These are phyloP conservation scores for Nipponia nippon DNA, from an alignment of 2,113 vertebrate genomes.

Conservation along the genomic window DNA sequence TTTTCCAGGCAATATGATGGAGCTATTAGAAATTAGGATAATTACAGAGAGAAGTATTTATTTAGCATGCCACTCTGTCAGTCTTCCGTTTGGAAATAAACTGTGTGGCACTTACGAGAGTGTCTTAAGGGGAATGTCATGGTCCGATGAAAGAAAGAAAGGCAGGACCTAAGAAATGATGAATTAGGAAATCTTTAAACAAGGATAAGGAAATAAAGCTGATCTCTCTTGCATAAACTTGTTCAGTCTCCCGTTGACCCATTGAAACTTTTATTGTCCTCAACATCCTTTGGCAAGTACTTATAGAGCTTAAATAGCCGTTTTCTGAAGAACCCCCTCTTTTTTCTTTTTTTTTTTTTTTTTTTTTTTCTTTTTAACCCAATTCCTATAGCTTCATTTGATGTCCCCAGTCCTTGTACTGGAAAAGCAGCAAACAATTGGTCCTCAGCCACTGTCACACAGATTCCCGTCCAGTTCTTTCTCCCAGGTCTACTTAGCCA, in stretches of 20 bases:
- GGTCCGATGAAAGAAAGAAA: neutral
- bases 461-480: neutral
- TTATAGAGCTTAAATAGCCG: neutral
- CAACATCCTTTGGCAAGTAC: neutral
- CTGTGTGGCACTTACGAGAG: neutral
- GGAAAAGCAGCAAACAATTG: neutral
- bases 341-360: neutral
- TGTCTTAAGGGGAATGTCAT: neutral
- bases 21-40: neutral
- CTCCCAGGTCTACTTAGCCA: neutral
- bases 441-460: neutral
- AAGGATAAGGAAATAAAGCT: conserved; percentile 24
- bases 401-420: neutral
- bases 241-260: neutral
- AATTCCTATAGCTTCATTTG: neutral
- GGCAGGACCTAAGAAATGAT: neutral
- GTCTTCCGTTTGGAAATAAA: neutral
- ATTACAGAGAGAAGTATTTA: neutral
- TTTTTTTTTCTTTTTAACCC: neutral
- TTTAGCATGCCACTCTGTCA: neutral
- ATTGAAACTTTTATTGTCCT: neutral
- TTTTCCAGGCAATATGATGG: neutral
- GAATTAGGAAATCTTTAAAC: conserved; percentile 34
- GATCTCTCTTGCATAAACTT: conserved; percentile 6
- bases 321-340: neutral